Base-by-base conservation (phyloP, 1,140 invertebrate genomes). In the Plutomurus gul region DNA sequence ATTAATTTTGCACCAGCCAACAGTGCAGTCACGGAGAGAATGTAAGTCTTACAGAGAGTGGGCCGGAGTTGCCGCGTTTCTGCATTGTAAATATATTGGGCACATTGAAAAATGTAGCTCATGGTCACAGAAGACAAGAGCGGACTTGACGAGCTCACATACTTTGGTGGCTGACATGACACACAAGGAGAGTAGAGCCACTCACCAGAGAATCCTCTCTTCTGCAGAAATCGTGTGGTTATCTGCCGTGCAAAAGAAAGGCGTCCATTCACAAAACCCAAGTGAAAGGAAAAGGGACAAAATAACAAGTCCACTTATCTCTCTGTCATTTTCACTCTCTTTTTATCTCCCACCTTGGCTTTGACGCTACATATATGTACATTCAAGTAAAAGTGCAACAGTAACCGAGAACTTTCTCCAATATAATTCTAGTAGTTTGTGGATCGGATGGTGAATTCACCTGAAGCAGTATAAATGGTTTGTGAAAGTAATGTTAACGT, bases 241-340 rank as follows among this genome's bases (percentile, higher is more conserved):
- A 49, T n/a, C 6, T 8, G 30, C 10, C 51, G 49, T 27, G 25
- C 18, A n/a, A 22, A 10, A 7, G 46, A n/a, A 25, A 51, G 30
- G 13, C 10, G 1, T 30, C n/a, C 10, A 33, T 33, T 33, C 3
- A 16, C 30, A 27, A 7, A 16, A 33, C 27, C 56, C 27, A 5
- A 65, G 27, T 16, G 27, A 65, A 65, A 65, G 16, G 56, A 65
- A 36, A n/a, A 4, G 11, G 10, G 56, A 65, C 56, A 65, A 33
- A 65, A 65, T 65, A 65, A 65, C 56, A 65, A 25, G 56, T 65
- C 27, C 56, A 65, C 56, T 65, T 65, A 65, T 65, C 56, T 65
- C 56, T 65, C 36, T 65, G 56, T 65, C 56, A 65, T 65, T 30
- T 30, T 40, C 27, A 70, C 51, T 46, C 30, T 76, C 33, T 20